Evolutionary conservation across 1,140 invertebrate genomes (phyloP).

Genomic region (Drosophila teissieri): DNA sequence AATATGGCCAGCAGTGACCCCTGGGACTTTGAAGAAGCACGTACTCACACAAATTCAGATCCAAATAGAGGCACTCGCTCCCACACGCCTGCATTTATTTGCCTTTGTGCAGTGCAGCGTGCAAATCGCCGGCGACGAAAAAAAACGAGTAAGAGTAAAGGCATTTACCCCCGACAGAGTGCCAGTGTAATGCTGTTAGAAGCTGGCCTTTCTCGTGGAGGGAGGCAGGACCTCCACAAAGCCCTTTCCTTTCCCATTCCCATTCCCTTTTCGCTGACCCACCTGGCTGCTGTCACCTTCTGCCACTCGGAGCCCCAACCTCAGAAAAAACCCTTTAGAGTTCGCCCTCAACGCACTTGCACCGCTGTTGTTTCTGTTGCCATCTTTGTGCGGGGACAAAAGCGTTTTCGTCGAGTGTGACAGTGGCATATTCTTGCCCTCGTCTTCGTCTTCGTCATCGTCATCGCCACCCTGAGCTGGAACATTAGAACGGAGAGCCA

Average conservation of each 20-base stretch:
- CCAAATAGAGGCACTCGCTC: slow-evolving; percentile 12
- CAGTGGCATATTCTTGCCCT: slow-evolving; percentile 54
- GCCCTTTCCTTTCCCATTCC: neutral
- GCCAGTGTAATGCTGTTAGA: slow-evolving; percentile 57
- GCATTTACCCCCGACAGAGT: slow-evolving; percentile 55
- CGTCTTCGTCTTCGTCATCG: slow-evolving; percentile 20
- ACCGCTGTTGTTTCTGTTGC: slow-evolving; percentile 35
- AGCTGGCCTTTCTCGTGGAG: slow-evolving; percentile 18
- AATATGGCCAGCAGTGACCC: slow-evolving; percentile 9
- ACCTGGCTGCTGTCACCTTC: slow-evolving; percentile 30
- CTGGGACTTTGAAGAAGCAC: slow-evolving; percentile 10
- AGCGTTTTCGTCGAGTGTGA: slow-evolving; percentile 64
- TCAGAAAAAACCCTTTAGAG: slow-evolving; percentile 62
- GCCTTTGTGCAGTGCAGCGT: slow-evolving; percentile 27
- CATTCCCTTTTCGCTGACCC: neutral
- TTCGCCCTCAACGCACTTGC: slow-evolving; percentile 20
- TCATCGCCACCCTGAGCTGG: slow-evolving; percentile 15
- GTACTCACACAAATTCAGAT: slow-evolving; percentile 12
- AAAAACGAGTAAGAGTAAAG: slow-evolving; percentile 22
- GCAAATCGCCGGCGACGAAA: slow-evolving; percentile 2
- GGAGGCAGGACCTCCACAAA: neutral
- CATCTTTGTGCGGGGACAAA: slow-evolving; percentile 66
- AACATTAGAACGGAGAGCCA: slow-evolving; percentile 43
- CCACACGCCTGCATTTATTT: slow-evolving; percentile 37
- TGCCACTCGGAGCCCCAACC: slow-evolving; percentile 24